A percentile compares a stretch with the other conserved stretches of the same genome.
phyloP scores from a whole-genome alignment of 2,797 vertebrate species.

The Hozukius guyotensis region DNA sequence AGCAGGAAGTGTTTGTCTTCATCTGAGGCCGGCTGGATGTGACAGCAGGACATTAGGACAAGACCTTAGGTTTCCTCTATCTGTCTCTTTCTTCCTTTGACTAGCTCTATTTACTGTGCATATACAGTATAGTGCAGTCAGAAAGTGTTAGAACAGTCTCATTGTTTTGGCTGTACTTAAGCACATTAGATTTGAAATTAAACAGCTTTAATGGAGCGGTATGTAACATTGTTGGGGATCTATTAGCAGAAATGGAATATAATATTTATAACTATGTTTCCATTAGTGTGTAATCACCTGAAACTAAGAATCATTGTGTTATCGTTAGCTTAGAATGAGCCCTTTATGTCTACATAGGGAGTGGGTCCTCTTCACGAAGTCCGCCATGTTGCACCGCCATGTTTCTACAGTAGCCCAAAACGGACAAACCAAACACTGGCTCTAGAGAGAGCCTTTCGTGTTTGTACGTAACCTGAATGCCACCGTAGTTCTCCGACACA shows the following conservation, averaged over 20 bases:
- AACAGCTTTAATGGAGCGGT: neutral
- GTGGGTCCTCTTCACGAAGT: accelerated
- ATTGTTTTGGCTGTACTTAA: neutral
- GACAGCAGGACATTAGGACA: slow-evolving; percentile 59
- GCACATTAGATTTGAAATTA: neutral
- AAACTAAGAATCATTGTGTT: accelerated
- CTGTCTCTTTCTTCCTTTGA: slow-evolving; percentile 42
- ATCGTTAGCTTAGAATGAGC: too few species aligned
- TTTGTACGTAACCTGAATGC: too few species aligned
- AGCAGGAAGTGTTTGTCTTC: slow-evolving; percentile 63
- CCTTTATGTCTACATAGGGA: too few species aligned
- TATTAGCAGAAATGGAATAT: too few species aligned
- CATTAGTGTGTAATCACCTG: too few species aligned
- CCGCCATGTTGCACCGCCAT: accelerated
- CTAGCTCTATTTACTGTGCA: neutral
- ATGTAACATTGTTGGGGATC: neutral
- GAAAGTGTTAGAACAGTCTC: neutral
- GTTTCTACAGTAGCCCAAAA: too few species aligned
- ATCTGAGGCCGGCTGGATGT: slow-evolving; percentile 51
- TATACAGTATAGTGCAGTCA: neutral
- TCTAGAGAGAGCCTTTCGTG: too few species aligned
- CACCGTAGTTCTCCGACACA: accelerated
- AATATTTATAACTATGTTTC: too few species aligned
- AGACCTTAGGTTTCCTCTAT: slow-evolving; percentile 51
- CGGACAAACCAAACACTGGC: too few species aligned